Base-by-base conservation (phyloP, 1,140 invertebrate genomes). In the Diorhabda carinulata region DNA sequence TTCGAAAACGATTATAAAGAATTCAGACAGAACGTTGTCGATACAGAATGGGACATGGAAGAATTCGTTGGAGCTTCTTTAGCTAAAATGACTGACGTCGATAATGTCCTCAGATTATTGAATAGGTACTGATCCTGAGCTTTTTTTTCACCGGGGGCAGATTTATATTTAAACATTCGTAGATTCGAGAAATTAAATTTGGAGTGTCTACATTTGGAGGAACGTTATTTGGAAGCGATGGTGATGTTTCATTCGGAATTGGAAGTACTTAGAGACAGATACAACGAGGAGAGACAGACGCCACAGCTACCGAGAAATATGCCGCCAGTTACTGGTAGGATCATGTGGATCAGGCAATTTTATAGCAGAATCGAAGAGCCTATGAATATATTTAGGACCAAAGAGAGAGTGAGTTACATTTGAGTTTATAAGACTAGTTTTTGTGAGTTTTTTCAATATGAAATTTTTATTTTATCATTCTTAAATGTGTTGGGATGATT, bases 1-100 rank as follows among this genome's bases (percentile, higher is more conserved):
- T 95, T 95, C 78, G 90, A 93, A 73, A 83, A 82, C 44, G 92
- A 95, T 80, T 94, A 89, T 78, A 87, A 89, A 59, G 84, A 87
- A n/a, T 95, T 92, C 77, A 89, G 90, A 70, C 86, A 87, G 65
- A 82, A 83, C 47, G 86, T 94, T 3, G 83, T 83, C 2, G 87
- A 90, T 65, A 87, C 91, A 2, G 91, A 95, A 80, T 77, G 86
- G 60, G 83, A 89, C 42, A 80, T 93, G 70, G 85, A 89, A 76
- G 79, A 82, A 70, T 90, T 89, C 74, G 86, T 89, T 62, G 84
- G 83, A 10, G 75, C 83, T 42, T 79, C 79, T 4, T 77, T 89
- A 5, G 81, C 84, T 6, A 80, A 81, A 41, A 76, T 80, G 8
- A 74, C 78, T 0, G 81, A 83, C 71, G 82, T 86, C 64, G 74